phyloP scores from a whole-genome alignment of 2,113 vertebrate genomes.

The Bagarius yarrelli region DNA sequence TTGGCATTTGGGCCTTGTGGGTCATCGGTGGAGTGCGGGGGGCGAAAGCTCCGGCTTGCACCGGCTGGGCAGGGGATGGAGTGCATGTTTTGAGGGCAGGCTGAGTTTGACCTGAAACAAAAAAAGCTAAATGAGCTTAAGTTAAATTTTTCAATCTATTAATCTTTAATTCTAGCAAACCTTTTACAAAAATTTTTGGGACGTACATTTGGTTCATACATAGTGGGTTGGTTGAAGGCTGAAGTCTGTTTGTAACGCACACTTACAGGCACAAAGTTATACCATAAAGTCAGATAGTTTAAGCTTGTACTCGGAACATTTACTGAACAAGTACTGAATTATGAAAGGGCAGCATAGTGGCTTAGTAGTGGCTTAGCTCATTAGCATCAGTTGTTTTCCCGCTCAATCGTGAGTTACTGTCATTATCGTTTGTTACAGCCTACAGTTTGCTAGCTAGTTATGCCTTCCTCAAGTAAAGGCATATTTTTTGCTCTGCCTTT shows the following conservation, averaged over 20 bases:
- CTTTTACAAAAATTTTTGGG: background rate
- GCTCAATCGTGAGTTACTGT: too few relatives aligned
- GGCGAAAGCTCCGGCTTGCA: slow-evolving; percentile 65
- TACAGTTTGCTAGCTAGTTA: too few relatives aligned
- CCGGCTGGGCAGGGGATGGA: slow-evolving; percentile 66
- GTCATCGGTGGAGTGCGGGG: slow-evolving; percentile 62
- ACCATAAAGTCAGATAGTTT: background rate
- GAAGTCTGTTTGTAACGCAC: background rate
- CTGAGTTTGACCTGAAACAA: slow-evolving; percentile 32
- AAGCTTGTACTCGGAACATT: background rate
- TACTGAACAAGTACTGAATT: background rate
- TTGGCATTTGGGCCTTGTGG: slow-evolving; percentile 76
- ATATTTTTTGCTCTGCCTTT: too few relatives aligned
- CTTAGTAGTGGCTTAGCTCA: too few relatives aligned
- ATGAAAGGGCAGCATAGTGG: too few relatives aligned
- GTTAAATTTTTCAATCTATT: too few relatives aligned
- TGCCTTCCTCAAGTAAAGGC: too few relatives aligned
- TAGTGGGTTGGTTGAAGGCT: background rate
- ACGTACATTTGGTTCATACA: background rate
- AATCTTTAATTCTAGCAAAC: background rate
- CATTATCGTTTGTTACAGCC: too few relatives aligned
- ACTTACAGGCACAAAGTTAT: background rate
- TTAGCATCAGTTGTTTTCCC: too few relatives aligned
- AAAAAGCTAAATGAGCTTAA: background rate
- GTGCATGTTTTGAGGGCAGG: slow-evolving; percentile 60